Evolutionary conservation across 1,140 invertebrate species (phyloP).

Genomic region (Acyrthosiphon pisum): DNA sequence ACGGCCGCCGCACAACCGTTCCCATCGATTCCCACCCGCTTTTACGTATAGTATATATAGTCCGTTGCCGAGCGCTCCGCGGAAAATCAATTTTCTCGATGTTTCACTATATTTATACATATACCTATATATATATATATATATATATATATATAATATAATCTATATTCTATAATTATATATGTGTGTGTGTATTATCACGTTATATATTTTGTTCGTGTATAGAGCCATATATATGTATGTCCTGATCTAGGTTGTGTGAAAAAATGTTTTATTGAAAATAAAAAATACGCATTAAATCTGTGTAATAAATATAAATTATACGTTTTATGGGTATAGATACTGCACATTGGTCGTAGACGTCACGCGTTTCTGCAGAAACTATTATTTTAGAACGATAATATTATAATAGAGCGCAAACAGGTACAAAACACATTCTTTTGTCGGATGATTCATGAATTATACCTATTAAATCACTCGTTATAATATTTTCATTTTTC

Average conservation of each 20-base stretch:
- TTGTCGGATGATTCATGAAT: not conserved
- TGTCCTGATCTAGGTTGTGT: too few relatives aligned
- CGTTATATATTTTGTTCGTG: not conserved
- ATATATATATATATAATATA: not conserved
- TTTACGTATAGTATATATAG: not conserved
- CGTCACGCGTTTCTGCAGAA: too few relatives aligned
- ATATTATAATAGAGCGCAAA: not conserved
- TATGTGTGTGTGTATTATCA: not conserved
- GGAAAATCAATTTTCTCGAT: conserved; percentile 24
- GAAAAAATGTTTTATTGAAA: too few relatives aligned
- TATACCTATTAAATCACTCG: not conserved
- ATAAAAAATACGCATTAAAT: too few relatives aligned
- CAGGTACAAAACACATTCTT: not conserved
- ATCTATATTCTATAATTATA: too few relatives aligned
- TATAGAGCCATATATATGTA: too few relatives aligned
- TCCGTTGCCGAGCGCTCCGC: not conserved
- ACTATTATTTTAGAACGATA: too few relatives aligned
- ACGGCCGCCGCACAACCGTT: not conserved
- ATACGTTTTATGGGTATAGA: too few relatives aligned
- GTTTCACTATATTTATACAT: not conserved
- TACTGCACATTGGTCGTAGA: too few relatives aligned
- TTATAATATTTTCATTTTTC: not conserved
- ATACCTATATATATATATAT: not conserved
- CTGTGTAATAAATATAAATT: too few relatives aligned
- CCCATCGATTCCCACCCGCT: not conserved